phyloP scores from a whole-genome alignment of 1,140 invertebrate species.

The Lepidotrigona ventralis region DNA sequence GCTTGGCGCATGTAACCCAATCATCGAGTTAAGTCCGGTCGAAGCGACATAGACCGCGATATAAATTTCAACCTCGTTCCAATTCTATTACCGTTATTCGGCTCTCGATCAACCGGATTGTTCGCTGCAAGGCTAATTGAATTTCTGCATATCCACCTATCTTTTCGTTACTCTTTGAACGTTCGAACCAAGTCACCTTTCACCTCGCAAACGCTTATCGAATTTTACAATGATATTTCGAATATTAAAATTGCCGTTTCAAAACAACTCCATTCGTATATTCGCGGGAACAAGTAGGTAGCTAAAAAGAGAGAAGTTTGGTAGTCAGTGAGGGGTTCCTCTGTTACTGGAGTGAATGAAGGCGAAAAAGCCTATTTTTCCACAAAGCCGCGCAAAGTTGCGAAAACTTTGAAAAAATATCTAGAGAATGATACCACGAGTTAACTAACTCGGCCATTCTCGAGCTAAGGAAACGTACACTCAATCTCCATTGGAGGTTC shows the following conservation, averaged over 20 bases:
- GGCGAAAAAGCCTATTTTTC: not conserved
- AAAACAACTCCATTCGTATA: not conserved
- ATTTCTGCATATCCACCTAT: not conserved
- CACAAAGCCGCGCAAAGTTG: not conserved
- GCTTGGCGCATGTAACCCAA: not conserved
- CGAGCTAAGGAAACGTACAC: not conserved
- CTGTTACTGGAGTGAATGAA: not conserved
- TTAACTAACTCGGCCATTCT: not conserved
- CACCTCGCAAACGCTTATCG: not conserved
- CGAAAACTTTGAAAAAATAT: not conserved
- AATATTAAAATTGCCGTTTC: not conserved
- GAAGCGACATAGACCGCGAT: constrained; percentile 7
- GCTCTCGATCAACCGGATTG: constrained; percentile 7
- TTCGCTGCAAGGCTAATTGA: not conserved
- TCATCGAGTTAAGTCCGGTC: not conserved
- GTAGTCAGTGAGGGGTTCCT: not conserved
- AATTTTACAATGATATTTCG: not conserved
- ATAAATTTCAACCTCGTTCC: not conserved
- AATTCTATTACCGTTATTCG: not conserved
- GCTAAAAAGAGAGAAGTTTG: not conserved
- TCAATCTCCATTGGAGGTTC: not conserved
- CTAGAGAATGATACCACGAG: not conserved
- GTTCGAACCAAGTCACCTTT: no score
- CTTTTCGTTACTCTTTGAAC: not conserved
- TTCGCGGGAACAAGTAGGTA: constrained; percentile 8